Conservation (phyloP, 2,113 vertebrate species). For the Spheniscus mendiculus region DNA sequence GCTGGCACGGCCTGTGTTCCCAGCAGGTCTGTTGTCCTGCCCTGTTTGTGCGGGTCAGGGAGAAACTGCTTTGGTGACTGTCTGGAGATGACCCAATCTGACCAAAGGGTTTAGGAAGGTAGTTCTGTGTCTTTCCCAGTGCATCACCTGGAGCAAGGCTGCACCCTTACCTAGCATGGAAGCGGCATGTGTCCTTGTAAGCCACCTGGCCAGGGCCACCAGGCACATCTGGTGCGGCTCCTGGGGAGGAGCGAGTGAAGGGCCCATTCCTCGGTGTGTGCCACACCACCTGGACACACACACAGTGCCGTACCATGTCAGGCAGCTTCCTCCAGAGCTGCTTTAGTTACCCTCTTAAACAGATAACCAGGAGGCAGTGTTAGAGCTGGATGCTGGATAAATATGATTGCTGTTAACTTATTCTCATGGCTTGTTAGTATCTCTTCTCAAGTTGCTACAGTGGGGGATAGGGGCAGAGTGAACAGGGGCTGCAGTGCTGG, state of each 20-base stretch:
- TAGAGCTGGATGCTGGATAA: background rate
- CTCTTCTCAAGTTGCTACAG: background rate
- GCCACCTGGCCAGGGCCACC: accelerated
- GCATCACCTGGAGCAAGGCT: background rate
- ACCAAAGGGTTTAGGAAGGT: background rate
- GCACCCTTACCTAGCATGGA: background rate
- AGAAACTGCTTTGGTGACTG: background rate
- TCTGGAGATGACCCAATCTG: background rate
- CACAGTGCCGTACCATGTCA: accelerated
- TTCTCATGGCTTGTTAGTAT: background rate
- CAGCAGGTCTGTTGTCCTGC: background rate
- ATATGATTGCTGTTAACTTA: background rate
- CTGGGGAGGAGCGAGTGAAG: background rate
- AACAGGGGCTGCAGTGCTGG: background rate
- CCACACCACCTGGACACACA: accelerated
- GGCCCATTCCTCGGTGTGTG: accelerated
- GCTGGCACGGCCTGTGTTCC: background rate
- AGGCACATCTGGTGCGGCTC: background rate
- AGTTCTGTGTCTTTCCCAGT: background rate
- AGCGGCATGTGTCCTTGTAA: accelerated
- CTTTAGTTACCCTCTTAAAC: background rate
- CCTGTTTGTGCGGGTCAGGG: background rate
- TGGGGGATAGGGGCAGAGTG: background rate
- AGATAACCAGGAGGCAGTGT: background rate
- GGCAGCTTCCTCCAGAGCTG: background rate